Evolutionary conservation across 2,113 vertebrate species (phyloP).

Genomic region (Vireo altiloquus): DNA sequence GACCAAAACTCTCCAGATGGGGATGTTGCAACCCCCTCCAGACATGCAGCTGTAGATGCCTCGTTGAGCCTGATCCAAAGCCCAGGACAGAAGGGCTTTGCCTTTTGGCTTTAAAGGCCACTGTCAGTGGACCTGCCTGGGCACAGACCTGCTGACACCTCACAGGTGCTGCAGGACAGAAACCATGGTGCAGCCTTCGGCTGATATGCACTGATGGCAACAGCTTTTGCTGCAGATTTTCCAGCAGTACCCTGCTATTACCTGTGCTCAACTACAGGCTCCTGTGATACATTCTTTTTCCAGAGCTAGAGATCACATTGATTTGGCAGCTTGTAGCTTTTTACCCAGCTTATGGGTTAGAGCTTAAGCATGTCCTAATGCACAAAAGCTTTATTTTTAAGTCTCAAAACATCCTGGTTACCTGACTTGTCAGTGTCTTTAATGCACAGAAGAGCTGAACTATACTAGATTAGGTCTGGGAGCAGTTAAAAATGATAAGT

Average conservation of each 20-base stretch:
- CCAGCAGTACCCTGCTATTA: neutral
- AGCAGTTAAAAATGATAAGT: conserved; percentile 7
- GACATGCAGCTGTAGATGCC: neutral
- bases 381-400: neutral
- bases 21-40: neutral
- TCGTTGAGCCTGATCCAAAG: neutral
- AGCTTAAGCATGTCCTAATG: neutral
- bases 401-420: neutral
- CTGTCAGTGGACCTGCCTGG: rapidly evolving
- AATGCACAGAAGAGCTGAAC: conserved; percentile 3
- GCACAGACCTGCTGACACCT: neutral
- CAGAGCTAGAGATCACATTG: neutral
- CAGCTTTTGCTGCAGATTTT: neutral
- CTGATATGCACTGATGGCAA: neutral
- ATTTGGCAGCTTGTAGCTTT: neutral
- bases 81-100: neutral
- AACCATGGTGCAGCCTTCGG: rapidly evolving
- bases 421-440: neutral
- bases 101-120: neutral
- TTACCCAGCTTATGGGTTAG: neutral
- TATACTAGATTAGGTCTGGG: neutral
- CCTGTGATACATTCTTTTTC: neutral
- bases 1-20: neutral
- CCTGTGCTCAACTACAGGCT: neutral
- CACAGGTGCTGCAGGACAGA: neutral